Evolutionary conservation across 2,888 invertebrate genomes (phyloP), one percentile per base, ranked within the genome.

Genomic region (Chrysina gloriosa): DNA sequence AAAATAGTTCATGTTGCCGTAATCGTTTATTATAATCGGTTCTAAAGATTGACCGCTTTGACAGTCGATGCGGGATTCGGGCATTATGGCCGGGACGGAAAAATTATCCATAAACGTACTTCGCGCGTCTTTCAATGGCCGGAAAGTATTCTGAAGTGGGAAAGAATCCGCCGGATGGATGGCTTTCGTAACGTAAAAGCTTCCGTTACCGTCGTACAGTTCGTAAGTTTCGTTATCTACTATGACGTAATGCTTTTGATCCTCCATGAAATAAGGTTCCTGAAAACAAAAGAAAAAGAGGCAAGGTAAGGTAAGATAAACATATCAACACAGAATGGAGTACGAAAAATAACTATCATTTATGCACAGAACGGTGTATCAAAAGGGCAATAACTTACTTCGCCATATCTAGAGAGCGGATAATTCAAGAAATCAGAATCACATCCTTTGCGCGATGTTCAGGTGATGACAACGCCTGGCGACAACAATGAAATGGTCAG

Each of bases 171-270:
- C 23, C 7, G 66, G 58, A 47, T 39, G 29, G 5, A 16, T 56
- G 3, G 48, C 56, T 23, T 66, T 66, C 5, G 56, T 48, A n/a
- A 66, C 66, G 48, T 66, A 66, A 23, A 66, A 66, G 23, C 56
- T 66, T 7, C 66, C 66, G 14, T 66, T 58, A 11, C 66, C 58
- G 19, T 66, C 66, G 25, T 47, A 56, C 42, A 66, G 23, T 47
- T 66, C 66, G 23, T 66, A 66, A 3, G 66, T 58, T 58, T 66
- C 66, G 27, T 66, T 66, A 31, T 66, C 66, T 19, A 66, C 66
- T 23, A 66, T 27, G 3, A 66, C 45, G 21, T 56, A 66, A 34
- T 58, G 58, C 19, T 58, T 58, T 27, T 58, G 58, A n/a, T 58
- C 58, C 3, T 58, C 58, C 58, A 58, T 58, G 11, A 50, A 29